Conservation (phyloP, 2,113 vertebrate genomes). For the Rhegmatorhina hoffmannsi region DNA sequence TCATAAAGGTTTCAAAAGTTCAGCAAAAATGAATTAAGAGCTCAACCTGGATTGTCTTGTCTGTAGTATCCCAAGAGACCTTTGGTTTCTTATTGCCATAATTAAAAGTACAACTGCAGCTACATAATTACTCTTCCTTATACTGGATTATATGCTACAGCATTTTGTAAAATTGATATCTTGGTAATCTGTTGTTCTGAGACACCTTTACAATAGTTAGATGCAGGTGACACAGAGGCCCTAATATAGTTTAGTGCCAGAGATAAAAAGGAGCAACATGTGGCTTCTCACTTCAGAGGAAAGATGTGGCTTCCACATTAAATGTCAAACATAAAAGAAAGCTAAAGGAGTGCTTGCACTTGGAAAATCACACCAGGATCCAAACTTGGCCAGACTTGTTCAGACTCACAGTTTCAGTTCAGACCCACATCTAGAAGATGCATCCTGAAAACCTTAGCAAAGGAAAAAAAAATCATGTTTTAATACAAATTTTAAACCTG, state of each 20-base stretch:
- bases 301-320: not conserved
- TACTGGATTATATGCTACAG: not conserved
- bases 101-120: not conserved
- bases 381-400: not conserved
- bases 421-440: not conserved
- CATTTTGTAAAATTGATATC: not conserved
- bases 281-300: not conserved
- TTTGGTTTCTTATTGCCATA: conserved; percentile 42
- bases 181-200: not conserved
- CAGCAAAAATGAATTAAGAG: not conserved
- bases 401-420: not conserved
- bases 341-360: not conserved
- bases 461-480: not conserved
- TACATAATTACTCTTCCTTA: conserved; percentile 18
- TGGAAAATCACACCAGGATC: not conserved
- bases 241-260: not conserved
- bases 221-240: conserved; percentile 3
- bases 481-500: not conserved
- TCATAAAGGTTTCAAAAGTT: not conserved
- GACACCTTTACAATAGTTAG: not conserved
- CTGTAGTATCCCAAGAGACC: not conserved
- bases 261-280: not conserved
- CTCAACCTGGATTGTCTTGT: not conserved
- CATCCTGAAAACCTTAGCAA: not conserved
- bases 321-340: not conserved